A percentile compares a stretch with the other conserved stretches of the same genome.
Conservation (phyloP, 1,140 invertebrate genomes). For the Drosophila sechellia region DNA sequence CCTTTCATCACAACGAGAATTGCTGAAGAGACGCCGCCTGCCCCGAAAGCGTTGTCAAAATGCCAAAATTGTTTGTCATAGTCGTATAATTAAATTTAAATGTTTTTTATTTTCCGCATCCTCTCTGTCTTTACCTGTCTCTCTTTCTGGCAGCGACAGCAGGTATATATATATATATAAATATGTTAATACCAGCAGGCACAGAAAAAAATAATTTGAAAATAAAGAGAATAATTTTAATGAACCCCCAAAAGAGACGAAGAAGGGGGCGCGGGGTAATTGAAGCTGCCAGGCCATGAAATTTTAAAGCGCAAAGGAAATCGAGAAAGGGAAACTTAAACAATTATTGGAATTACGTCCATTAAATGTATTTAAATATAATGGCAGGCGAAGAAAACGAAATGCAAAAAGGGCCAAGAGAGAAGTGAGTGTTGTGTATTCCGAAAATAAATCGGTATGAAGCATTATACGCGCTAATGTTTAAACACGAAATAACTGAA, state of each 20-base stretch:
- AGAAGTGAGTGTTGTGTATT: background rate
- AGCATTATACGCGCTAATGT: constrained; percentile 39
- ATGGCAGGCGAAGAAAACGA: constrained; percentile 15
- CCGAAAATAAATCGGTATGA: constrained; percentile 29
- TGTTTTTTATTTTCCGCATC: constrained; percentile 53
- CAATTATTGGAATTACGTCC: constrained; percentile 52
- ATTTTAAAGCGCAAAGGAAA: constrained; percentile 18
- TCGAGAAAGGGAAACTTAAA: constrained; percentile 22
- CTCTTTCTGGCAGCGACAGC: constrained; percentile 45
- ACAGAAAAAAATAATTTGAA: constrained; percentile 15
- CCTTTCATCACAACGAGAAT: constrained; percentile 16
- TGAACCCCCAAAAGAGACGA: constrained; percentile 36
- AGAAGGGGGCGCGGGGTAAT: constrained; percentile 11
- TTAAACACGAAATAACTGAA: constrained; percentile 31
- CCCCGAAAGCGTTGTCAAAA: constrained; percentile 58
- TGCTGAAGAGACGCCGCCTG: constrained; percentile 12
- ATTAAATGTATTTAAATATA: constrained; percentile 46
- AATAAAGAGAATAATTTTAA: constrained; percentile 58
- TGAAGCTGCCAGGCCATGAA: constrained; percentile 46
- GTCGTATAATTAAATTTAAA: constrained; percentile 82
- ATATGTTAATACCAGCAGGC: constrained; percentile 41
- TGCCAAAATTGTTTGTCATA: constrained; percentile 82
- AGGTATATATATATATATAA: background rate
- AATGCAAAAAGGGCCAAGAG: constrained; percentile 6
- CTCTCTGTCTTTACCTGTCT: background rate